Evolutionary conservation across 2,797 vertebrate species (phyloP), one percentile per base, ranked within the genome.

Genomic region (Lacerta viridis): DNA sequence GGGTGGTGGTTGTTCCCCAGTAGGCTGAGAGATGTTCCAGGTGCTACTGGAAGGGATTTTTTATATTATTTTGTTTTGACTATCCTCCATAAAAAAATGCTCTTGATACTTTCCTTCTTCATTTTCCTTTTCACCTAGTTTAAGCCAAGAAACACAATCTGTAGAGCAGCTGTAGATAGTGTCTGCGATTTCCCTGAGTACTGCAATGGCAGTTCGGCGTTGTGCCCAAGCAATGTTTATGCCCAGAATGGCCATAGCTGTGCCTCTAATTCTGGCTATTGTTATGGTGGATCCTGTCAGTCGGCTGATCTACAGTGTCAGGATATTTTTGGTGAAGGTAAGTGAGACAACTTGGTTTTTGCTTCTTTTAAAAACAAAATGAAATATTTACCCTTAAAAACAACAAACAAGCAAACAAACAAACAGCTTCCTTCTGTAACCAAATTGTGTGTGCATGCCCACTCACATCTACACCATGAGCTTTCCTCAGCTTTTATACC

Each of bases 181-280:
- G 74, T 84, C 17, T 96, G 95, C 0, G 95, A 96, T 80, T 90
- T 96, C 55, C 8, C 87, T 0, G 94, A 96, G 88, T 74, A 88
- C 29, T 96, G 95, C 90, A 92, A 83, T 2, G 94, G 95, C 8
- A 88, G 91, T 68, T 94, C 94, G 0, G 92, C 86, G 0, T 79
- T 81, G 83, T 96, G 95, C 27, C 95, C 94, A 0, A 0, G 15
- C 0, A 88, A 96, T 4, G 0, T 79, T 20, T 87, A 90, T 1
- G 46, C 92, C 64, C 94, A 94, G 89, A 85, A 95, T 0, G 93
- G 95, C 13, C 29, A 85, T 0, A 0, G 7, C 36, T 95, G 95
- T 0, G 36, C 61, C 0, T 36, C 0, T 0, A 41, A 80, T 77
- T 86, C 91, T 0, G 94, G 94, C 20, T 93, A 90, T 91, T 96